Evolutionary conservation across 2,113 vertebrate species (phyloP).

Genomic region (Lagopus muta): DNA sequence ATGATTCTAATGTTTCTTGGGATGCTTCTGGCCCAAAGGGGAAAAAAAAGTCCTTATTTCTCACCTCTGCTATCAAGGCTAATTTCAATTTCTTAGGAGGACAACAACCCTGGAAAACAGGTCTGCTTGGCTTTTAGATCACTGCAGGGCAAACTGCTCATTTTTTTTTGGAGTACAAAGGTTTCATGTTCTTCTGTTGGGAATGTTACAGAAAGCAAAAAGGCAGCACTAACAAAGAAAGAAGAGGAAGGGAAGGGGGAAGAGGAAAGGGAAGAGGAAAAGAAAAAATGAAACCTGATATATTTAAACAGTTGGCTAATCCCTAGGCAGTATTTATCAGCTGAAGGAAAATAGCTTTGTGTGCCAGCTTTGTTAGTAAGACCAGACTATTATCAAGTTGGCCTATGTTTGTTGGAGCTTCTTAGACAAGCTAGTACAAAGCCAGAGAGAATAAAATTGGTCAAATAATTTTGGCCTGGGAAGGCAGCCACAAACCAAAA

Average conservation of each 20-base stretch:
- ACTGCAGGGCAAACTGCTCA: background rate
- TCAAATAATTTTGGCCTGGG: background rate
- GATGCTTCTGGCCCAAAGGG: background rate
- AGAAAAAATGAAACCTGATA: background rate
- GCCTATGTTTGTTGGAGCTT: background rate
- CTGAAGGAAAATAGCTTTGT: background rate
- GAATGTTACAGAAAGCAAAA: background rate
- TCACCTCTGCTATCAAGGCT: background rate
- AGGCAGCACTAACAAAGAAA: background rate
- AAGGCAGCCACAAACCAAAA: background rate
- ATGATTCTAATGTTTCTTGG: background rate
- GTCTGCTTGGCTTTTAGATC: background rate
- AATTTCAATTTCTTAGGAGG: background rate
- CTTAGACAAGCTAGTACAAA: background rate
- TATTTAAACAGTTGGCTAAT: background rate
- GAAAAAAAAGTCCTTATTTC: background rate
- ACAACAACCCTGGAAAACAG: background rate
- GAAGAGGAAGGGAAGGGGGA: background rate
- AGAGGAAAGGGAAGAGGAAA: background rate
- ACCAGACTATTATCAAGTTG: background rate
- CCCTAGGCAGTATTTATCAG: background rate
- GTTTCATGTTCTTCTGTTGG: background rate
- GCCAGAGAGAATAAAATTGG: background rate
- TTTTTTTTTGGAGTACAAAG: background rate
- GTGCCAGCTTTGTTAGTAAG: background rate